Evolutionary conservation across 2,888 invertebrate species (phyloP).

Genomic region (Cryptus viduatorius): DNA sequence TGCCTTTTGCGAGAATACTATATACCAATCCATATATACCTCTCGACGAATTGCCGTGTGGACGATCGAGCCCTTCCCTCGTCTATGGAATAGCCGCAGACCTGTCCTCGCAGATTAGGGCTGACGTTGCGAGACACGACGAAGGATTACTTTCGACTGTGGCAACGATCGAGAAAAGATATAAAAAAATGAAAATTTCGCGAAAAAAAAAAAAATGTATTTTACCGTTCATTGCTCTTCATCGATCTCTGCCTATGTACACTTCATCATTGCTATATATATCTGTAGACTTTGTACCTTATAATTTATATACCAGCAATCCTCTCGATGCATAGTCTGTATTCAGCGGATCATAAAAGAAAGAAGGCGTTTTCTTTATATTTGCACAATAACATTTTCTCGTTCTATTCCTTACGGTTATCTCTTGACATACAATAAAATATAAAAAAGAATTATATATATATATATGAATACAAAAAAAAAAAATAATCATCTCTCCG

Average conservation of each 20-base stretch:
- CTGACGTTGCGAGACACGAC: constrained; percentile 58
- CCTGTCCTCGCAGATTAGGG: constrained; percentile 52
- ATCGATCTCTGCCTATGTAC: neutral
- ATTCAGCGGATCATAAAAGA: constrained; percentile 11
- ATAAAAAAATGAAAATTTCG: constrained; percentile 24
- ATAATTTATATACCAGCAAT: neutral
- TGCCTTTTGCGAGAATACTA: neutral
- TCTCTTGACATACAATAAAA: constrained; percentile 30
- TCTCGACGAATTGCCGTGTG: constrained; percentile 42
- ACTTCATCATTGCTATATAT: neutral
- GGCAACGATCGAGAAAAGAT: constrained; percentile 30
- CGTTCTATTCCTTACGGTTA: constrained; percentile 2
- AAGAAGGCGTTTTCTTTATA: constrained; percentile 1
- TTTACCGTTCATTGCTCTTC: constrained; percentile 16
- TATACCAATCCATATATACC: constrained; percentile 43
- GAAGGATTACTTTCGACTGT: constrained; percentile 48
- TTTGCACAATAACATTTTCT: constrained; percentile 2
- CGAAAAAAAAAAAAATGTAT: constrained; percentile 9
- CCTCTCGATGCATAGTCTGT: neutral
- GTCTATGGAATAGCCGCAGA: constrained; percentile 35
- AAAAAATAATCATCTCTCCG: neutral
- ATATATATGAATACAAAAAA: constrained; percentile 7
- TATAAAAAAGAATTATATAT: neutral
- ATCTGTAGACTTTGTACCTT: neutral
- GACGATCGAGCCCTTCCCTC: constrained; percentile 43